These are phyloP conservation scores for Tapera naevia DNA, from an alignment of 2,797 vertebrate species.

Conservation along the genomic window DNA sequence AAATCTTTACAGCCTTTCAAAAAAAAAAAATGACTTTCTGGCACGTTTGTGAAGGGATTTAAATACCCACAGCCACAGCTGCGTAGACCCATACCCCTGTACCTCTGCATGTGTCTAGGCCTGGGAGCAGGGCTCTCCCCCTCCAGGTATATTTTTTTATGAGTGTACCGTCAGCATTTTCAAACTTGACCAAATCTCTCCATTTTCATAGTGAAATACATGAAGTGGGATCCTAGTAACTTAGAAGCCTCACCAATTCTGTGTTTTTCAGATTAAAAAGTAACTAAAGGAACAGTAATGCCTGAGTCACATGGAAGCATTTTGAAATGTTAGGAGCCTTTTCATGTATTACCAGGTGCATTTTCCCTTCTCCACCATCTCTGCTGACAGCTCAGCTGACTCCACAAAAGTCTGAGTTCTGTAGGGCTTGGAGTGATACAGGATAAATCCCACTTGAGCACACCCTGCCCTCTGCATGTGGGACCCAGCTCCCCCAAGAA, in stretches of 20 bases:
- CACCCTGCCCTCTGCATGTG: neutral
- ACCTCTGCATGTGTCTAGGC: too few species aligned
- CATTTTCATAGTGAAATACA: neutral
- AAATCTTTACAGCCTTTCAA: neutral
- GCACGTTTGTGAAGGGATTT: neutral
- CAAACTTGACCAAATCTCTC: neutral
- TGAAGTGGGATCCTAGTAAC: neutral
- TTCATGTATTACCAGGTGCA: neutral
- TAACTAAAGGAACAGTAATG: neutral
- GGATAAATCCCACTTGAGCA: neutral
- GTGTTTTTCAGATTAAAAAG: neutral
- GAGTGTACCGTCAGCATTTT: too few species aligned
- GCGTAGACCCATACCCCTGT: neutral
- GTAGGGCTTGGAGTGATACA: neutral
- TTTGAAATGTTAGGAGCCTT: neutral
- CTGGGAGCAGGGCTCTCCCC: neutral
- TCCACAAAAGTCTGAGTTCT: neutral
- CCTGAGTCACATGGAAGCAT: rapidly evolving
- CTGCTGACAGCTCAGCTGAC: neutral
- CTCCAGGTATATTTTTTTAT: neutral
- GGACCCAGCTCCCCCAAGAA: neutral
- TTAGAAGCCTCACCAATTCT: neutral
- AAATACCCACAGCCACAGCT: neutral
- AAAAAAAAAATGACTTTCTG: neutral
- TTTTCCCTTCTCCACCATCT: neutral